Conservation (phyloP, 2,888 invertebrate species). For the Eristalis arbustorum region DNA sequence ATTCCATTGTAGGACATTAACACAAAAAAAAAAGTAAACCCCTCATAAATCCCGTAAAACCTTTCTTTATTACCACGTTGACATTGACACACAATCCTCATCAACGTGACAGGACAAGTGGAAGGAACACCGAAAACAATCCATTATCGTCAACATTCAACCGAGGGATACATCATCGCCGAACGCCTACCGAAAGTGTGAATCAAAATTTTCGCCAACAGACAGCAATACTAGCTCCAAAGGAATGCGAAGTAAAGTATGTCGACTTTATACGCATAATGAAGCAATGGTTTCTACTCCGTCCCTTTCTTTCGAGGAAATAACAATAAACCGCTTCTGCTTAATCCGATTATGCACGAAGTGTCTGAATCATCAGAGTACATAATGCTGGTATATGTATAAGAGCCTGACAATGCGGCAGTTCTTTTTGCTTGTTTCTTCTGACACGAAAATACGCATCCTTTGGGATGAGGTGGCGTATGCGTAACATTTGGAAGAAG, state of each 20-base stretch:
- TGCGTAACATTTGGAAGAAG: slow-evolving; percentile 14
- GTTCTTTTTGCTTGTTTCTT: not conserved
- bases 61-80: not conserved
- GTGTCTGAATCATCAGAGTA: not conserved
- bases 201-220: not conserved
- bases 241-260: not conserved
- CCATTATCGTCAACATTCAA: not conserved
- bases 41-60: not conserved
- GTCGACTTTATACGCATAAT: too few species aligned
- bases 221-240: not conserved
- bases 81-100: not conserved
- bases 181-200: not conserved
- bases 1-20: not conserved
- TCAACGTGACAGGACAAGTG: not conserved
- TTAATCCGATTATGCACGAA: slow-evolving; percentile 14
- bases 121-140: not conserved
- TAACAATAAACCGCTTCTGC: not conserved
- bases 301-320: not conserved
- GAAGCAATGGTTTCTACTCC: not conserved
- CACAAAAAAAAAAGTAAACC: not conserved
- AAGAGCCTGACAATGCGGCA: not conserved
- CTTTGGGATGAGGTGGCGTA: slow-evolving; percentile 9
- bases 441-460: not conserved
- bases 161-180: not conserved
- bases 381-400: not conserved